Base-by-base conservation (phyloP, 2,797 vertebrate genomes). In the Chiloscyllium punctatum region DNA sequence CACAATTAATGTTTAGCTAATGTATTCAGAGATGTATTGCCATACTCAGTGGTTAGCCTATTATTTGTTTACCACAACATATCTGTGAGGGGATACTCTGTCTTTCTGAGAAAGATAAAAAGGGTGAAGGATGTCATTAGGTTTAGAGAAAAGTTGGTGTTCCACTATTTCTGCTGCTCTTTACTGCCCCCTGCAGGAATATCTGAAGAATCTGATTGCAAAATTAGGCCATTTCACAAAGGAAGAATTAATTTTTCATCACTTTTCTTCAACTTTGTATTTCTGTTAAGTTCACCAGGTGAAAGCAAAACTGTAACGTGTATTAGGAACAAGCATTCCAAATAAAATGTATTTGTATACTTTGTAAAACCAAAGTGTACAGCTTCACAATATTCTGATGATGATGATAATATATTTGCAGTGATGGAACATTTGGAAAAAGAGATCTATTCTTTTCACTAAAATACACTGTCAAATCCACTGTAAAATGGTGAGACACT, bases 181-280 rank as follows among this genome's bases (percentile, higher is more conserved):
- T 18, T 69, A 92, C 90, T 92, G 62, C 57, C 90, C 90, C 90
- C 90, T 69, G 90, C 57, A 66, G 90, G 90, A 92, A 68, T 37
- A 68, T 37, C 15, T 92, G 4, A 37, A 3, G 18, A 66, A 53
- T 21, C 27, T 5, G 62, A 42, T 33, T 11, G 23, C 90, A 69
- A 92, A 66, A 69, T 42, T 3, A 42, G 18, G 16, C 79, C 37
- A 42, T 23, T 42, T 21, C 37, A 48, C 79, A 84, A 48, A 84
- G 79, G 21, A 37, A 82, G n/a, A 37, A 82, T 13, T 5, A 37
- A 18, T 82, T 82, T 82, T 82, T 42, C 79, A 82, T 42, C 37
- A 1, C 18, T 37, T 77, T 82, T 79, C 37, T 42, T 82, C 79
- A 42, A 42, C 16, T 42, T 82, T 82, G 79, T 6, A 42, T 23